Evolutionary conservation across 1,140 invertebrate genomes (phyloP).

Genomic region (Drosophila orena): DNA sequence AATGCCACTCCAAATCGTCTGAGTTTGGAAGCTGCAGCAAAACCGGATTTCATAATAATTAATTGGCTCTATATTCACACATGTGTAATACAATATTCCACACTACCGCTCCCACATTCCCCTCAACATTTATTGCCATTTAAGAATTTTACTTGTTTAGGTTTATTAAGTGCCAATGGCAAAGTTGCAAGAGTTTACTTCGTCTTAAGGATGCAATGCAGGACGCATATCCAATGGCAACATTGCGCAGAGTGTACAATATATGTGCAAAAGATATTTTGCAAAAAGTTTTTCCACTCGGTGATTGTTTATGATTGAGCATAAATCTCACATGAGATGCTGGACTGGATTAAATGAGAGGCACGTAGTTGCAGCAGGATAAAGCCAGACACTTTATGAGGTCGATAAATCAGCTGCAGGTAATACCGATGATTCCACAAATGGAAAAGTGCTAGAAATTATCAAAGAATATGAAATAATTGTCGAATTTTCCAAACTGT

Average conservation of each 20-base stretch:
- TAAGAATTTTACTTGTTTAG: slow-evolving; percentile 56
- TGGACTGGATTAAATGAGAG: slow-evolving; percentile 30
- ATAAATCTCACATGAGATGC: slow-evolving; percentile 7
- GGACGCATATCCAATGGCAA: slow-evolving; percentile 37
- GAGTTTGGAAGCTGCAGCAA: slow-evolving; percentile 27
- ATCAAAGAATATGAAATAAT: slow-evolving; percentile 1
- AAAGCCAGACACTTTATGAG: slow-evolving; percentile 39
- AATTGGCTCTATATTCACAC: slow-evolving; percentile 74
- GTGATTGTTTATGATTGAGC: slow-evolving; percentile 49
- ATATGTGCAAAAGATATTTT: slow-evolving; percentile 29
- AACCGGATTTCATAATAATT: slow-evolving; percentile 71
- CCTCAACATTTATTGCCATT: slow-evolving; percentile 55
- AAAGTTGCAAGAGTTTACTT: slow-evolving; percentile 29
- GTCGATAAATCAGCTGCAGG: slow-evolving; percentile 34
- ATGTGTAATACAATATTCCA: slow-evolving; percentile 53
- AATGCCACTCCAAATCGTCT: slow-evolving; percentile 55
- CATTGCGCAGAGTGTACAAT: slow-evolving; percentile 3
- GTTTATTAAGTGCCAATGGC: slow-evolving; percentile 71
- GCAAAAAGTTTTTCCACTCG: slow-evolving; percentile 32
- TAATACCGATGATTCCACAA: slow-evolving; percentile 11
- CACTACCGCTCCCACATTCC: background rate
- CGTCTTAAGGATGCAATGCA: slow-evolving; percentile 17
- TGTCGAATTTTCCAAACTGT: background rate
- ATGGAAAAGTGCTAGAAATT: background rate
- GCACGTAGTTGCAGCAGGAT: slow-evolving; percentile 23